Evolutionary conservation across 2,797 vertebrate species (phyloP).

Genomic region (Myotis findleyi): DNA sequence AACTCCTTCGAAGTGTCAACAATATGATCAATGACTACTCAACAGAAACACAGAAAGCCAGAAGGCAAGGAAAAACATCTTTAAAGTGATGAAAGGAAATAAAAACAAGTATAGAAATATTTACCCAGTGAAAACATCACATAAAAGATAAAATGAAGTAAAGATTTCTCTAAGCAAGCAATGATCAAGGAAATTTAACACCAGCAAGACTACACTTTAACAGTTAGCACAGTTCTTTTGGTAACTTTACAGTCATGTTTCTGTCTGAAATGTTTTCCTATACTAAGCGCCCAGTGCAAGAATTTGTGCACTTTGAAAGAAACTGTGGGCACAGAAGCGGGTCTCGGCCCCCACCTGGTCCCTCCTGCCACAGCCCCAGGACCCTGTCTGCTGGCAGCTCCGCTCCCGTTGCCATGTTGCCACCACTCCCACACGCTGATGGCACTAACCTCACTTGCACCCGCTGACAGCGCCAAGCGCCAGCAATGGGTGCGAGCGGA

Average conservation of each 20-base stretch:
- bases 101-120: neutral
- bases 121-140: neutral
- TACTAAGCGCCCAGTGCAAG: too few relatives aligned
- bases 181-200: neutral
- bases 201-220: neutral
- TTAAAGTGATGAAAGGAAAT: neutral
- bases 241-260: too few relatives aligned
- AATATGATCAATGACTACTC: neutral
- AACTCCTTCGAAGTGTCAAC: neutral
- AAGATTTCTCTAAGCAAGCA: neutral
- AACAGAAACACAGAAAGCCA: neutral
- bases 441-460: too few relatives aligned
- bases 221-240: neutral
- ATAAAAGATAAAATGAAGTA: neutral
- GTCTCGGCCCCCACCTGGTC: too few relatives aligned
- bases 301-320: too few relatives aligned
- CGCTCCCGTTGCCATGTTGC: too few relatives aligned
- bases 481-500: rapidly evolving
- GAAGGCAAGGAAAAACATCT: neutral
- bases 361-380: too few relatives aligned
- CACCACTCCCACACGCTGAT: too few relatives aligned
- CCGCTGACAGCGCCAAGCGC: rapidly evolving
- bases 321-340: too few relatives aligned
- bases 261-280: neutral
- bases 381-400: too few relatives aligned